phyloP scores from a whole-genome alignment of 1,140 invertebrate species.

The Bombus fervidus region DNA sequence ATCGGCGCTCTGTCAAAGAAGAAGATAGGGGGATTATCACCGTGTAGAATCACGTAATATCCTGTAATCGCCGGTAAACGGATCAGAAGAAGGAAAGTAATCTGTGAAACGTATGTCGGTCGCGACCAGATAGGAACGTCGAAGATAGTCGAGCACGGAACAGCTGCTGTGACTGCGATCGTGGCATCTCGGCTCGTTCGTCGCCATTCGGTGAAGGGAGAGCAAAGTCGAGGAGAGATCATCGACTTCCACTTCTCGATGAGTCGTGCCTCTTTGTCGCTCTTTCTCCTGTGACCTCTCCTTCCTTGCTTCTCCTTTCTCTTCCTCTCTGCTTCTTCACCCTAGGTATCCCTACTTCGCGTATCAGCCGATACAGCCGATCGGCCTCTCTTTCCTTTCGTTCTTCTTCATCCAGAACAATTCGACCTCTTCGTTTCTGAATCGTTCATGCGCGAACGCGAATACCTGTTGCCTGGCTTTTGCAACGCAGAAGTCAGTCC shows the following conservation, averaged over 20 bases:
- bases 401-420: conserved; percentile 56
- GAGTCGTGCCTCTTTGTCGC: conserved; percentile 28
- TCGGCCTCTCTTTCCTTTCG: conserved; percentile 42
- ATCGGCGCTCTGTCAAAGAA: background rate
- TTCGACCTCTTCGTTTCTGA: conserved; percentile 51
- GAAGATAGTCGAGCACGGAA: conserved; percentile 42
- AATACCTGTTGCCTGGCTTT: conserved; percentile 57
- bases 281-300: background rate
- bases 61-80: background rate
- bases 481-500: conserved; percentile 44
- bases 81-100: background rate
- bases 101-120: background rate
- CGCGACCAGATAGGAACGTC: conserved; percentile 23
- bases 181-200: conserved; percentile 67
- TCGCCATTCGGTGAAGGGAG: conserved; percentile 71
- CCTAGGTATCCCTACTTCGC: background rate
- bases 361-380: background rate
- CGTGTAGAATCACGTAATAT: conserved; percentile 4
- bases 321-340: conserved; percentile 19
- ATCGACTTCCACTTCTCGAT: conserved; percentile 69
- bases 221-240: conserved; percentile 74
- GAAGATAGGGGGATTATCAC: background rate
- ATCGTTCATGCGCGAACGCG: conserved; percentile 57
- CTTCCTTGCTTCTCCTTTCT: background rate
- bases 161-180: conserved; percentile 68